Conservation (phyloP, 2,797 vertebrate genomes). For the Anguilla pacifica region DNA sequence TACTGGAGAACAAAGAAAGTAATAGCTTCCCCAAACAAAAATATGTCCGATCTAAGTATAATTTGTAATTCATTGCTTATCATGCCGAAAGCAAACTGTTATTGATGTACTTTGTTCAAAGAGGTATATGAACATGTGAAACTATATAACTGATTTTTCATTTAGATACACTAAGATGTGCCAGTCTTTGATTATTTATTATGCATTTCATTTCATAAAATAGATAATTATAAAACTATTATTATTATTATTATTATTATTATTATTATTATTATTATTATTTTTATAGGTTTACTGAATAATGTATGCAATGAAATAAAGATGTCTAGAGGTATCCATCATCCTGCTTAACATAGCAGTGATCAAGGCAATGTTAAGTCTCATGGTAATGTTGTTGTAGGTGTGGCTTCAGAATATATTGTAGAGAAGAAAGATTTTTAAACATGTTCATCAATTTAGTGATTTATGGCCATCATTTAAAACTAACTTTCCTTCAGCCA, state of each 20-base stretch:
- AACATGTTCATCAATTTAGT: not conserved
- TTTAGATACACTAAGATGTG: too few relatives aligned
- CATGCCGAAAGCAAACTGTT: too few relatives aligned
- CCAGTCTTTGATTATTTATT: too few relatives aligned
- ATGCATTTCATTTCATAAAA: too few relatives aligned
- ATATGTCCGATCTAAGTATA: too few relatives aligned
- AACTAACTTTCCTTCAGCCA: not conserved
- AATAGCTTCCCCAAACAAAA: too few relatives aligned
- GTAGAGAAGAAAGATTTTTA: not conserved
- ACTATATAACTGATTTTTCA: too few relatives aligned
- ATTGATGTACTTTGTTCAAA: too few relatives aligned
- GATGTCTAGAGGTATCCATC: not conserved
- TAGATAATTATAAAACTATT: too few relatives aligned
- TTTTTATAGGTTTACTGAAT: not conserved
- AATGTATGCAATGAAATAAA: not conserved
- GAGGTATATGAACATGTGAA: too few relatives aligned
- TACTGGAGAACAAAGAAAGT: too few relatives aligned
- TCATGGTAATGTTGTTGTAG: not conserved
- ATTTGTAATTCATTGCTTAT: too few relatives aligned
- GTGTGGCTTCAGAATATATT: not conserved
- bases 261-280: not conserved
- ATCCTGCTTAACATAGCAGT: not conserved
- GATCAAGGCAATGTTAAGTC: not conserved
- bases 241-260: not conserved
- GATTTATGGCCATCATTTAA: not conserved